Evolutionary conservation across 2,113 vertebrate species (phyloP).

Genomic region (Neolamprologus devosi): DNA sequence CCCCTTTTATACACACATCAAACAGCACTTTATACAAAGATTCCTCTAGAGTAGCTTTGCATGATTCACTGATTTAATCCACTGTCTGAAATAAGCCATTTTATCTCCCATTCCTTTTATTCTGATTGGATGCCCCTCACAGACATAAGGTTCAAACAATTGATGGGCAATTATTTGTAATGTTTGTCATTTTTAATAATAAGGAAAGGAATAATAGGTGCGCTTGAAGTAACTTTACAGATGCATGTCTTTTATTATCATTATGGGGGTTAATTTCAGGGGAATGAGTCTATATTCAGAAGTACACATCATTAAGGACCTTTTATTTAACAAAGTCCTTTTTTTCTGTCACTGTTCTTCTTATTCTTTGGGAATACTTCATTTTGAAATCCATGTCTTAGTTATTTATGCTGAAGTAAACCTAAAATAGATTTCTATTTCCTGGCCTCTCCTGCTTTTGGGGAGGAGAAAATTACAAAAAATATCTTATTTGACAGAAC

Average conservation of each 20-base stretch:
- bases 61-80: background rate
- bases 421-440: background rate
- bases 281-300: background rate
- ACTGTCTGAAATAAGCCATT: background rate
- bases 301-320: background rate
- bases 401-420: background rate
- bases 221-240: background rate
- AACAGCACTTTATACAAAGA: background rate
- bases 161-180: background rate
- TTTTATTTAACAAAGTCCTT: background rate
- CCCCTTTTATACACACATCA: background rate
- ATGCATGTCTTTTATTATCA: background rate
- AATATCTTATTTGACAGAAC: background rate
- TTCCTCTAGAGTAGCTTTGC: background rate
- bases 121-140: background rate
- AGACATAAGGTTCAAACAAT: background rate
- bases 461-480: background rate
- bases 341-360: background rate
- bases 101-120: background rate
- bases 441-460: background rate
- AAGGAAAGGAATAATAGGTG: background rate
- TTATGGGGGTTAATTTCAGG: background rate
- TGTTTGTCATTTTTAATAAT: background rate
- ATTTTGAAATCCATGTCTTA: background rate
- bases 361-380: background rate